Percentiles rank a stretch among this genome's conserved stretches.
phyloP scores from a whole-genome alignment of 2,797 vertebrate species.

The Falco columbarius region DNA sequence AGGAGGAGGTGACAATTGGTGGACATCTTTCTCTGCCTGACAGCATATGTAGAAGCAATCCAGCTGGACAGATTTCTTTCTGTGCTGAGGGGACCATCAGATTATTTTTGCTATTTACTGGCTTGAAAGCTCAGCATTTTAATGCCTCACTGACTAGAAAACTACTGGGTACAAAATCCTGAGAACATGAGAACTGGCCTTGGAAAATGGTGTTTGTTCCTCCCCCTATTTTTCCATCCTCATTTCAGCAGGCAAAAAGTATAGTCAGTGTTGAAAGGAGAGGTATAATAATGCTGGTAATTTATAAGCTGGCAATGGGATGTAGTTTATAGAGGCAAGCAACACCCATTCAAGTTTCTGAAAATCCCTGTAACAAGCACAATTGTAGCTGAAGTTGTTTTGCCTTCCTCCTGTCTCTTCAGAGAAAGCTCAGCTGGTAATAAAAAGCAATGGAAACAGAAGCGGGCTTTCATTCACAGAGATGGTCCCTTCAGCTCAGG shows the following conservation, averaged over 20 bases:
- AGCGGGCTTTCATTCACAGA: not conserved
- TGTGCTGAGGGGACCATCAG: not conserved
- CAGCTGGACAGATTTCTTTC: conserved; percentile 28
- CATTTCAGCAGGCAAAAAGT: not conserved
- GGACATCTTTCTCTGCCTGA: conserved; percentile 38
- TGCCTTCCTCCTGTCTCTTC: not conserved
- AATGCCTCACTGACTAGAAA: not conserved
- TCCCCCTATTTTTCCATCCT: not conserved
- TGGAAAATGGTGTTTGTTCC: not conserved
- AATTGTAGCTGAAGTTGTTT: not conserved
- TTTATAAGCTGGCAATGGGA: not conserved
- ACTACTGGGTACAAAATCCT: not conserved
- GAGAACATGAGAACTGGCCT: not conserved
- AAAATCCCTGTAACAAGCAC: not conserved
- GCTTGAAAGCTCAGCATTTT: conserved; percentile 20
- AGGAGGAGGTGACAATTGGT: not conserved
- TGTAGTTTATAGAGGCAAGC: not conserved
- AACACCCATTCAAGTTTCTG: not conserved
- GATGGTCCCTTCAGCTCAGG: not conserved
- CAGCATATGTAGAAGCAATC: not conserved
- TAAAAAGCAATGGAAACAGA: not conserved
- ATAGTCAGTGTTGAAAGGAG: not conserved
- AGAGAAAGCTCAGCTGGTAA: not conserved
- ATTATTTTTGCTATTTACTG: conserved; percentile 1
- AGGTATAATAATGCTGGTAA: not conserved